Evolutionary conservation across 2,797 vertebrate genomes (phyloP), one percentile per base, ranked within the genome.

Genomic region (Acrocephalus scirpaceus): DNA sequence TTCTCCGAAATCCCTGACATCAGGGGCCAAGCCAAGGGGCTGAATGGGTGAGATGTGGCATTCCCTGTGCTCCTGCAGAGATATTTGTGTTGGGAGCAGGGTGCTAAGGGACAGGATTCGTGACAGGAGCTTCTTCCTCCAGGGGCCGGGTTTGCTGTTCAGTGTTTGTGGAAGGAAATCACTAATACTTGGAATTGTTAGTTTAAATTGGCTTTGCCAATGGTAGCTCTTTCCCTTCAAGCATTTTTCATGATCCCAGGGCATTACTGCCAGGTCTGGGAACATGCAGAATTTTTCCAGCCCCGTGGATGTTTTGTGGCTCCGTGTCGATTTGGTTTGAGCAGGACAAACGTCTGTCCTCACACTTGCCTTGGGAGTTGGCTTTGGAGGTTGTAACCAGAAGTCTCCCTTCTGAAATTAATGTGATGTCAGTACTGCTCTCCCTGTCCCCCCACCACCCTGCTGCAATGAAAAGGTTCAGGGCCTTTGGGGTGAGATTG

Each of bases 221-320:
- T 16, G 26, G 40, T 56, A 45, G 64, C n/a, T 81, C 32, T 86
- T 92, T 80, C 36, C 15, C 42, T 58, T 75, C 45, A 34, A 38
- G 51, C 16, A 2, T 47, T 73, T 57, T 53, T 51, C 18, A 3
- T 56, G 8, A 45, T 56, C 36, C 21, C 25, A 13, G 19, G 47
- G 44, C 5, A 4, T 48, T 66, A 6, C 32, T 93, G 66, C 51
- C 53, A 26, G 8, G 69, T 47, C 42, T 14, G 11, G 80, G 82
- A 77, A 29, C 29, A 15, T 23, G 32, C 25, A 34, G 36, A 77
- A 18, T 23, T 83, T 88, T 80, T 45, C 56, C 23, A 44, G 26
- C n/a, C 19, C 16, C 0, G 0, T 51, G 44, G 22, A 50, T 6
- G 0, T 69, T 77, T 42, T 18, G 32, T 69, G 54, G 29, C 66